Evolutionary conservation across 2,888 invertebrate genomes (phyloP), one percentile per base, ranked within the genome.

Genomic region (Andricus quercusramuli): DNA sequence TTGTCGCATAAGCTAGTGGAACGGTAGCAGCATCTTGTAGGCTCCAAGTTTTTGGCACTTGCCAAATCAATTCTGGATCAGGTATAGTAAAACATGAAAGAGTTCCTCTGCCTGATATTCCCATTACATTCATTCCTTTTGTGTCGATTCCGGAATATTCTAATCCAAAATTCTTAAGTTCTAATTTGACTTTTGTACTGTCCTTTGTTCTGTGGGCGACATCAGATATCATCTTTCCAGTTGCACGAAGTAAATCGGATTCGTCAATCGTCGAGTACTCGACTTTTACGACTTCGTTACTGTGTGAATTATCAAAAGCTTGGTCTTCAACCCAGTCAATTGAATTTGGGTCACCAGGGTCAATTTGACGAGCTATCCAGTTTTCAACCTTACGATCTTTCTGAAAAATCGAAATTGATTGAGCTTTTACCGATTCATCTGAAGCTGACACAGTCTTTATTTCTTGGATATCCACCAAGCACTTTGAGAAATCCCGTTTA

Each of bases 231-330:
- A 29, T 29, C 3, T 97, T 97, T 5, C 98, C 98, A 0, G 97
- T 97, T 0, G 98, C 97, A 0, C 97, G 3, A 2, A 41, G 51
- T 0, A 82, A 51, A 41, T 84, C 84, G 62, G 66, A 94, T 95
- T 98, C 98, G 93, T 99, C 99, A n/a, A 99, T 91, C 0, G 98
- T 95, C 0, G 97, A 93, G 90, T 96, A 98, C 88, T 96, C 95
- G 0, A 97, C 95, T 92, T 95, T 90, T 1, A 94, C 93, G 13
- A 94, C 67, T 25, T 88, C 80, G 3, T 32, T 17, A 2, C 3
- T 8, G 3, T 85, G 77, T 13, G 66, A 65, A 25, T 85, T 62
- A 17, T 83, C 56, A 2, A 76, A 29, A 6, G 87, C 67, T 0
- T 94, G 93, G 1, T 96, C 96, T 1, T 96, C 96, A 11, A 97